Percentiles rank a stretch among this genome's conserved stretches.
Conservation (phyloP, 2,888 invertebrate species). For the Magallana nippona region DNA sequence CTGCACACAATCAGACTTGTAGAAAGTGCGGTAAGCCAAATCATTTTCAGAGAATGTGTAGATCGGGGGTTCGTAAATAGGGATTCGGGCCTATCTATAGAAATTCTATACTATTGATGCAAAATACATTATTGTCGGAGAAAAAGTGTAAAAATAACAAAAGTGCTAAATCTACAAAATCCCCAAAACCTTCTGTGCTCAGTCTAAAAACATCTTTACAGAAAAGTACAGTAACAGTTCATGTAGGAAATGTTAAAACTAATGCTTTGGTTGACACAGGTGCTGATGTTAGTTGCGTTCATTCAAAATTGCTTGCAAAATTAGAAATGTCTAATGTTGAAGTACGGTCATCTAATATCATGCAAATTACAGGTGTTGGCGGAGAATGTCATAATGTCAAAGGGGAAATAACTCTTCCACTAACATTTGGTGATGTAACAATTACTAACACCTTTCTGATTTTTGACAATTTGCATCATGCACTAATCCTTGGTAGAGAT, state of each 20-base stretch:
- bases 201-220: not conserved
- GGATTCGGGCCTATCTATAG: slow-evolving; percentile 7
- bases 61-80: not conserved
- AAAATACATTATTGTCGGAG: no score
- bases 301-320: slow-evolving; percentile 10
- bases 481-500: slow-evolving; percentile 15
- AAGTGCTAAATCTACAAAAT: no score
- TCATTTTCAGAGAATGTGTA: not conserved
- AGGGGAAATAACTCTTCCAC: not conserved
- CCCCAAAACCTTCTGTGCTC: no score
- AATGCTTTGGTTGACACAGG: slow-evolving; percentile 1
- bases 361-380: slow-evolving; percentile 4
- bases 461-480: not conserved
- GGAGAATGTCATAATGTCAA: not conserved
- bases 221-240: slow-evolving; percentile 4
- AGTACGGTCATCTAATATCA: not conserved
- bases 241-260: not conserved
- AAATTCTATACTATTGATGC: not conserved
- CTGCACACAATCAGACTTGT: not conserved
- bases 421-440: slow-evolving; percentile 8
- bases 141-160: no score
- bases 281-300: slow-evolving; percentile 14
- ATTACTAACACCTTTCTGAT: not conserved
- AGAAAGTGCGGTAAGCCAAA: not conserved
- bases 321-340: not conserved